Base-by-base conservation (phyloP, 2,113 vertebrate species). In the Onychostruthus taczanowskii region DNA sequence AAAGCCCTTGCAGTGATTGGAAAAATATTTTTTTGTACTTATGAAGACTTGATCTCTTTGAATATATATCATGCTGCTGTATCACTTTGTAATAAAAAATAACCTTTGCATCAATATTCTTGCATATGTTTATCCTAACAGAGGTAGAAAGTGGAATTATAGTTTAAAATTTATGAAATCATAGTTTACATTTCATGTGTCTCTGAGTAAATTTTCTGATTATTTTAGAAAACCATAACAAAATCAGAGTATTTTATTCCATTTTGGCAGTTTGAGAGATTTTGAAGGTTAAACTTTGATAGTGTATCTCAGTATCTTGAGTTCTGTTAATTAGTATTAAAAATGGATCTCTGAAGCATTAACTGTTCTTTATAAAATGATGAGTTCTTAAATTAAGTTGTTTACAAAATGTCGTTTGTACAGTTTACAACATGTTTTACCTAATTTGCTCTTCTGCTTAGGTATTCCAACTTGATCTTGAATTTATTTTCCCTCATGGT, bases 401-500 rank as follows among this genome's bases (percentile, higher is more conserved):
- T 82, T 80, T 61, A 49, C 18, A 68, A 47, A 89, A 53, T 72
- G 10, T 39, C 9, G 58, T 81, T 67, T 53, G 6, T 70, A 30
- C 14, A 8, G 3, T 77, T 81, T 89, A n/a, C 14, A 7, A 52
- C 56, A 19, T 82, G 9, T 79, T 53, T 67, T 69, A 64, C 50
- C 11, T 86, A 5, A 87, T 89, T 37, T 93, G 14, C 22, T 93
- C 18, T 93, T 90, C 46, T 94, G 12, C 41, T 66, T 97, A 99
- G 99, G 96, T 99, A 99, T 97, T 99, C 99, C 84, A 99, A 99
- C 97, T 97, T 99, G 97, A 99, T 99, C 96, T 98, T 99, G 92
- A 99, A 99, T 93, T 98, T 99, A 62, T 99, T 99, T 98, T 99
- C 99, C 50, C 98, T 99, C 87, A 99, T 99, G 99, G 99, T 99